These are phyloP conservation scores for Dicycla oo DNA, from an alignment of 2,888 invertebrate species.

Conservation along the genomic window DNA sequence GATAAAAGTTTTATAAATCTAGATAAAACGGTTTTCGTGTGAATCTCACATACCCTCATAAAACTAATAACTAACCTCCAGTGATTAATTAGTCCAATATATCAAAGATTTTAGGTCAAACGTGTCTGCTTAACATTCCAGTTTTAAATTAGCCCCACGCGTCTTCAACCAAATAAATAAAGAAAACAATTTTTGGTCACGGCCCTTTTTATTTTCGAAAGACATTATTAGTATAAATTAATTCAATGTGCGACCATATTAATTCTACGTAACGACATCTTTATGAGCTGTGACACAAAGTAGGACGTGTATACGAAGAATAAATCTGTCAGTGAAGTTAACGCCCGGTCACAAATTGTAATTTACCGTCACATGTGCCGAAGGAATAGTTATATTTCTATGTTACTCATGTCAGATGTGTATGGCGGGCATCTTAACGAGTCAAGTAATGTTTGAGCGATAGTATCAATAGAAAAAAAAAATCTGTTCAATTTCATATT, in stretches of 20 bases:
- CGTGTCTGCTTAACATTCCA: slow-evolving; percentile 33
- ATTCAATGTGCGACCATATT: slow-evolving; percentile 81
- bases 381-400: slow-evolving; percentile 73
- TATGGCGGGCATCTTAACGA: slow-evolving; percentile 41
- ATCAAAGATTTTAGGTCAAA: slow-evolving; percentile 53
- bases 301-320: slow-evolving; percentile 84
- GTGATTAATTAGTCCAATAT: slow-evolving; percentile 45
- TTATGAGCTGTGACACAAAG: slow-evolving; percentile 87
- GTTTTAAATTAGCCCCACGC: slow-evolving; percentile 49
- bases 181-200: slow-evolving; percentile 51
- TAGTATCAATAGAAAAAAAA: slow-evolving; percentile 17
- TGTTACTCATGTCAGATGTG: slow-evolving; percentile 53
- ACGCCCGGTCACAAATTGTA: slow-evolving; percentile 87
- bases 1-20: background rate
- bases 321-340: slow-evolving; percentile 86
- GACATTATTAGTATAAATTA: slow-evolving; percentile 78
- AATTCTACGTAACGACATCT: slow-evolving; percentile 86
- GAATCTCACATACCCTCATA: slow-evolving; percentile 15
- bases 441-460: slow-evolving; percentile 5
- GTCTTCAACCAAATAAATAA: slow-evolving; percentile 48
- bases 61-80: slow-evolving; percentile 1
- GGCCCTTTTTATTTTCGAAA: slow-evolving; percentile 69
- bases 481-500: background rate
- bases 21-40: slow-evolving; percentile 15
- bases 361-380: slow-evolving; percentile 82